Evolutionary conservation across 1,140 invertebrate genomes (phyloP), one percentile per base, ranked within the genome.

Genomic region (Scaptomyza montana): DNA sequence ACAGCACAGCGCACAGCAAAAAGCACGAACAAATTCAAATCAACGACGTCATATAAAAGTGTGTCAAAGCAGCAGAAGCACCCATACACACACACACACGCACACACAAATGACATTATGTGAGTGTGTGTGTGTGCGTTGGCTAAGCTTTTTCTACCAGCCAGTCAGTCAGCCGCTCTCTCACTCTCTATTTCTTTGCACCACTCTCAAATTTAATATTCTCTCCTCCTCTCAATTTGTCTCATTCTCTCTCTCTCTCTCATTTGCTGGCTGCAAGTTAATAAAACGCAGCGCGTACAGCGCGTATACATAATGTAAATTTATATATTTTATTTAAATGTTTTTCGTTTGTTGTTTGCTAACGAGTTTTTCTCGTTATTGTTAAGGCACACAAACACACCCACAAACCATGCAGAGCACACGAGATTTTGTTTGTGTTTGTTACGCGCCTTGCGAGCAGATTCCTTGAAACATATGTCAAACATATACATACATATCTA

Each of bases 21-120:
- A 80, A 77, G 5, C 69, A 71, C 64, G 70, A 89, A 87, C 72
- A 89, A 89, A 84, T 84, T 89, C 62, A 86, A 86, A 86, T 78
- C 75, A 80, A 91, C 89, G 79, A 90, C 89, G 89, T 91, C 89
- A 91, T 86, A 82, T 79, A 84, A 91, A 91, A 91, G 77, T 91
- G 89, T 91, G 89, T 91, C 89, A 90, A 89, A 90, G 84, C 76
- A 89, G 82, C 82, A 79, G 57, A 45, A 70, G 64, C 73, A 68
- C 61, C 72, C 56, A 62, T 46, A 67, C 43, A 77, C 49, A 54
- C 19, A 39, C 33, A 43, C 46, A 45, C 28, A 16, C 13, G 36
- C 46, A 51, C 41, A 62, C 50, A 47, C 2, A 51, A 30, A 30
- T 33, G 19, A 19, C 28, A 16, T 5, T 41, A n/a, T 60, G n/a